phyloP scores from a whole-genome alignment of 37 sponge, comb jelly and placozoan species.

The Tethya wilhelma region DNA sequence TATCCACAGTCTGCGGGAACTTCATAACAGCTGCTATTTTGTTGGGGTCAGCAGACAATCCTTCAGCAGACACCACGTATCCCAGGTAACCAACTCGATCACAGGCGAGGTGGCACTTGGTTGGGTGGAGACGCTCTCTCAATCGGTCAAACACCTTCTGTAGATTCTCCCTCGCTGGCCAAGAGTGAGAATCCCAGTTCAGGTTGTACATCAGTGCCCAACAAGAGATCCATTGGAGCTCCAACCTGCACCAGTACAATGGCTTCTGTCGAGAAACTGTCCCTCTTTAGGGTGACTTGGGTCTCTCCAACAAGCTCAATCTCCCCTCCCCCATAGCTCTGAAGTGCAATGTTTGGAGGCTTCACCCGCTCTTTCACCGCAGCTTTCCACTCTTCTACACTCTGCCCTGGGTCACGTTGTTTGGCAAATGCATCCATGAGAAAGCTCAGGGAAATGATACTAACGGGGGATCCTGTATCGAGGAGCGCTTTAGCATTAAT shows the following conservation, averaged over 20 bases:
- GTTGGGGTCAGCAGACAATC: constrained; percentile 24
- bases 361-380: background rate
- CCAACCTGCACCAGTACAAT: background rate
- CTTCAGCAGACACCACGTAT: constrained; percentile 34
- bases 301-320: constrained; percentile 20
- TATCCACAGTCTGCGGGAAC: constrained; percentile 5
- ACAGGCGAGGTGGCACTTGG: constrained; percentile 26
- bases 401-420: no score
- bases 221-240: background rate
- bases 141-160: constrained; percentile 30
- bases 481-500: constrained; percentile 9
- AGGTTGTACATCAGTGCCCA: background rate
- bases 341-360: background rate
- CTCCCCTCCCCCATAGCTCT: constrained; percentile 15
- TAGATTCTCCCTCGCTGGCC: constrained; percentile 4
- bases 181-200: background rate
- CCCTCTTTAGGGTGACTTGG: background rate
- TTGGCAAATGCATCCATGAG: constrained; percentile 1
- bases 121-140: constrained; percentile 18
- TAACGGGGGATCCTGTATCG: constrained; percentile 46
- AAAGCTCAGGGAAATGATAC: constrained; percentile 25
- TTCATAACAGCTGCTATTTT: constrained; percentile 25
- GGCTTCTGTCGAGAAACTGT: background rate
- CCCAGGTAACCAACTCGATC: constrained; percentile 33
- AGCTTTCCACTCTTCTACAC: background rate